phyloP scores from a whole-genome alignment of 2,113 vertebrate genomes.

The Ammodytes marinus region DNA sequence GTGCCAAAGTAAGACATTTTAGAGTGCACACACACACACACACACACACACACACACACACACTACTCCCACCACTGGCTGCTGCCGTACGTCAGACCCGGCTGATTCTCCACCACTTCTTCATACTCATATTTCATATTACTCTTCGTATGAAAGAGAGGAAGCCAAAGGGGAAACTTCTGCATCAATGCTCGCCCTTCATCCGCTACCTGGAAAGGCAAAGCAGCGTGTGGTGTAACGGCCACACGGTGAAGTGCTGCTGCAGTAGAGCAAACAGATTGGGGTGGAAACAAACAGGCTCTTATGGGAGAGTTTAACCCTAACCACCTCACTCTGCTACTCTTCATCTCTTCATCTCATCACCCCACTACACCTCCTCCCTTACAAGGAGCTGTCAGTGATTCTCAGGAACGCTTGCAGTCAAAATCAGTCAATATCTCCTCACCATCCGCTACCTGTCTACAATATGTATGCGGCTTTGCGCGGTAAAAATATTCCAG shows the following conservation, averaged over 20 bases:
- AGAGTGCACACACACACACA: not conserved
- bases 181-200: constrained; percentile 63
- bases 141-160: not conserved
- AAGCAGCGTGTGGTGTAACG: not conserved
- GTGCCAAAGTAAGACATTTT: constrained; percentile 43
- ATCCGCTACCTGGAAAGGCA: constrained; percentile 35
- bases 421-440: no score
- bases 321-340: no score
- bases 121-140: constrained; percentile 50
- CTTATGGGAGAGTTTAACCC: constrained; percentile 25
- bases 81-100: constrained; percentile 26
- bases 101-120: constrained; percentile 18
- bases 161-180: constrained; percentile 47
- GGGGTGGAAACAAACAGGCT: constrained; percentile 45
- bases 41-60: no score
- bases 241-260: constrained; percentile 31
- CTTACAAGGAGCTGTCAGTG: not conserved
- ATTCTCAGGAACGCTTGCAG: no score
- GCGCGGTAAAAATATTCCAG: no score
- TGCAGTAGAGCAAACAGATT: constrained; percentile 46
- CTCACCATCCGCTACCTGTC: no score
- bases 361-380: not conserved
- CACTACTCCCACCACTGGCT: constrained; percentile 7
- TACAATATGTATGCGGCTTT: no score
- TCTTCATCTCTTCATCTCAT: constrained; percentile 15